A percentile compares a stretch with the other conserved stretches of the same genome.
phyloP scores from a whole-genome alignment of 2,113 vertebrate species.

The Callionymus lyra region DNA sequence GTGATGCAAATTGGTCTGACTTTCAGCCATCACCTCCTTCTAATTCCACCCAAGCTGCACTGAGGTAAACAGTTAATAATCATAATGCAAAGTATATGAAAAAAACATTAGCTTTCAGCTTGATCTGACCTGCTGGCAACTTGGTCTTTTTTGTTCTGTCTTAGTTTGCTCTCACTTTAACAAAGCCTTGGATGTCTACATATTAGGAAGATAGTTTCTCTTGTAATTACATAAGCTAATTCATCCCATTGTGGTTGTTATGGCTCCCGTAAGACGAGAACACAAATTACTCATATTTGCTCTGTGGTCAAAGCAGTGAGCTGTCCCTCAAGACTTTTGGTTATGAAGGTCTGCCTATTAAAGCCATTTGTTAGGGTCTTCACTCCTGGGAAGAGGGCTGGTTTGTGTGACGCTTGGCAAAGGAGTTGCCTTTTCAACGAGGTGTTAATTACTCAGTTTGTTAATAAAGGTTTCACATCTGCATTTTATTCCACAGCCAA shows the following conservation, averaged over 20 bases:
- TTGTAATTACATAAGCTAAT: constrained; percentile 67
- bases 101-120: too few species aligned
- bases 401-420: constrained; percentile 47
- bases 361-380: constrained; percentile 68
- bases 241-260: constrained; percentile 60
- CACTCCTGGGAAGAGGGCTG: constrained; percentile 43
- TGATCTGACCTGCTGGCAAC: too few species aligned
- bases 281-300: constrained; percentile 71
- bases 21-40: too few species aligned
- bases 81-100: too few species aligned
- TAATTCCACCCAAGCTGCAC: too few species aligned
- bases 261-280: constrained; percentile 59
- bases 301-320: constrained; percentile 57
- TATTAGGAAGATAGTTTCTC: constrained; percentile 51
- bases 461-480: constrained; percentile 46
- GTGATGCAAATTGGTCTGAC: too few species aligned
- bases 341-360: constrained; percentile 66
- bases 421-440: constrained; percentile 46
- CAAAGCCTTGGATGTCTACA: constrained; percentile 34
- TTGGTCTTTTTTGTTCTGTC: too few species aligned
- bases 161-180: constrained; percentile 30
- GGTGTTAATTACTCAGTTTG: constrained; percentile 63
- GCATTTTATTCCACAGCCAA: constrained; percentile 38
- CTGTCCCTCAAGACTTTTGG: constrained; percentile 51
- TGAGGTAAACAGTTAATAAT: too few species aligned